These are phyloP conservation scores for Sitta carolinensis DNA, from an alignment of 2,797 vertebrate species.

Conservation along the genomic window DNA sequence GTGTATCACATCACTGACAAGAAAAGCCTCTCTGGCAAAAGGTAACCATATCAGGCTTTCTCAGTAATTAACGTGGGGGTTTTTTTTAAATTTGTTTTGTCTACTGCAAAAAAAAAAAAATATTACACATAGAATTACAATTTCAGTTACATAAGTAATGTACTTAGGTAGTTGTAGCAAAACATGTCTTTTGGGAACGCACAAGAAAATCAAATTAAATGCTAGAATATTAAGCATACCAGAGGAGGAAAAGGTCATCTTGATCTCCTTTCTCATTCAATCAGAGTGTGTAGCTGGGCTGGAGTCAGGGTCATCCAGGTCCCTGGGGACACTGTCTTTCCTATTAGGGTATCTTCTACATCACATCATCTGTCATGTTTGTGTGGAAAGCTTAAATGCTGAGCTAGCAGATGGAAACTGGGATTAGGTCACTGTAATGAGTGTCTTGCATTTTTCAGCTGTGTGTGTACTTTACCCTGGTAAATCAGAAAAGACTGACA, in stretches of 20 bases:
- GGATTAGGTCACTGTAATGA: neutral
- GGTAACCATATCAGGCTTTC: neutral
- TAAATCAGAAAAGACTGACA: neutral
- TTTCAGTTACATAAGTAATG: neutral
- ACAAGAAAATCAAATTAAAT: neutral
- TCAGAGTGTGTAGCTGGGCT: neutral
- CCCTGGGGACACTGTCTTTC: neutral
- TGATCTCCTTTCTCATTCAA: neutral
- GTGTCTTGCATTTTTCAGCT: neutral
- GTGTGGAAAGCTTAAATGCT: neutral
- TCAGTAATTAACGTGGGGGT: rapidly evolving
- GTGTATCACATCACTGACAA: neutral
- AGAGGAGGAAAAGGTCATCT: neutral
- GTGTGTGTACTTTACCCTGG: neutral
- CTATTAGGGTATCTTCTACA: neutral
- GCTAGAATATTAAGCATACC: neutral
- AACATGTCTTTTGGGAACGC: neutral
- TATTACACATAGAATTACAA: neutral
- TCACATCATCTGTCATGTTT: neutral
- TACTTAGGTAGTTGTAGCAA: neutral
- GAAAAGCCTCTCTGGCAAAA: neutral
- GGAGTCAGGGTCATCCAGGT: neutral
- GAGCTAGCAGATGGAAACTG: neutral
- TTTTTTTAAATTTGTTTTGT: neutral
- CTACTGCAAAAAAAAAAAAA: neutral